Evolutionary conservation across 2,888 invertebrate genomes (phyloP).

Genomic region (Patella ulyssiponensis): DNA sequence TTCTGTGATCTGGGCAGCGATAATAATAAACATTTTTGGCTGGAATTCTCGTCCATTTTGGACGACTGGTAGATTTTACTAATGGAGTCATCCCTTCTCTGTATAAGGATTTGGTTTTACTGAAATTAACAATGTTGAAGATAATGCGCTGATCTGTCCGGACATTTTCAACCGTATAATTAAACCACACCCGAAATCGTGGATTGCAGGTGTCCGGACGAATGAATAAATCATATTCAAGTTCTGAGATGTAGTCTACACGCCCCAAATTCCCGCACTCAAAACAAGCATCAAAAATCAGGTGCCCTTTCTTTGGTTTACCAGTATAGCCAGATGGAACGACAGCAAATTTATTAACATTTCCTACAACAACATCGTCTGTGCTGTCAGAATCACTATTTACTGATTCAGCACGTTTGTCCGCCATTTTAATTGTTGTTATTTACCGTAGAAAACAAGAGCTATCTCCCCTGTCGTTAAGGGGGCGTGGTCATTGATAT

Average conservation of each 20-base stretch:
- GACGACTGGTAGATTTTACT: constrained; percentile 90
- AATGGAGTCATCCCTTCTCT: constrained; percentile 93
- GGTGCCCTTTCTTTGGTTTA: constrained; percentile 94
- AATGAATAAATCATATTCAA: constrained; percentile 95
- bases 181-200: constrained; percentile 94
- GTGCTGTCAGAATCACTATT: constrained; percentile 72
- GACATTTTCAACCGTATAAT: constrained; percentile 97
- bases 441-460: neutral
- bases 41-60: constrained; percentile 82
- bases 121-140: constrained; percentile 97
- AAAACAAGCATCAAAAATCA: constrained; percentile 97
- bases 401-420: constrained; percentile 69
- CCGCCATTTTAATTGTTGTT: constrained; percentile 63
- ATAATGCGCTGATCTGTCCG: constrained; percentile 93
- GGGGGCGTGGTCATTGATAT: too few species aligned
- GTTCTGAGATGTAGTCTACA: constrained; percentile 92
- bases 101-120: constrained; percentile 90
- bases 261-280: constrained; percentile 97
- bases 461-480: too few species aligned
- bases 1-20: constrained; percentile 86
- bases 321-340: constrained; percentile 77
- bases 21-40: constrained; percentile 92
- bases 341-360: constrained; percentile 80
- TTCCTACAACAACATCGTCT: constrained; percentile 90
- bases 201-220: constrained; percentile 97